Percentiles rank a stretch among this genome's conserved stretches.
Evolutionary conservation across 2,797 vertebrate species (phyloP).

Genomic region (Thunnus albacares): DNA sequence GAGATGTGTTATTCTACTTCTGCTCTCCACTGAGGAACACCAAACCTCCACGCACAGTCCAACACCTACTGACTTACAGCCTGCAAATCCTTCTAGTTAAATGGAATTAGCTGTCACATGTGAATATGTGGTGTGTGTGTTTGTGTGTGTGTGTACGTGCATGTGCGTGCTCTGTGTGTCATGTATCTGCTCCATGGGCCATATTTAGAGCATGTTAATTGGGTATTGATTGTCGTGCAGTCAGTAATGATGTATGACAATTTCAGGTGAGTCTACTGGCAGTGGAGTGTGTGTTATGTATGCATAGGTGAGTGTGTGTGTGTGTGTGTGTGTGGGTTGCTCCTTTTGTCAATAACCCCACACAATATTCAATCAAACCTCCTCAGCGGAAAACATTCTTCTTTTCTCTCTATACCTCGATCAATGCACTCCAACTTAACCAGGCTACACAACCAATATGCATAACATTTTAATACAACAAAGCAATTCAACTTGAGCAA

Average conservation of each 20-base stretch:
- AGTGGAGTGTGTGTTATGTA: constrained; percentile 34
- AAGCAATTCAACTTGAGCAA: constrained; percentile 28
- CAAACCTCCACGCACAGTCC: constrained; percentile 36
- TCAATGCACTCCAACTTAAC: constrained; percentile 59
- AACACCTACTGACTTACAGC: constrained; percentile 41
- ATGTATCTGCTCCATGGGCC: constrained; percentile 42
- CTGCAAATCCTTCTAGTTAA: constrained; percentile 19
- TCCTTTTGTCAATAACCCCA: constrained; percentile 50
- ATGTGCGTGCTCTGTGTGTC: constrained; percentile 4
- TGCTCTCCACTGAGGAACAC: constrained; percentile 66
- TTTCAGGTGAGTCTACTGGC: constrained; percentile 54
- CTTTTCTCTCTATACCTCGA: constrained; percentile 36
- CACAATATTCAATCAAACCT: constrained; percentile 64
- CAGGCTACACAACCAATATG: constrained; percentile 47
- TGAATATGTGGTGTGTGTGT: constrained; percentile 10
- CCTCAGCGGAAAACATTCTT: constrained; percentile 50
- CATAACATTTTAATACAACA: constrained; percentile 37
- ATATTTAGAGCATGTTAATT: constrained; percentile 76
- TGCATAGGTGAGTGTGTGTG: constrained; percentile 13
- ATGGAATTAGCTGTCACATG: constrained; percentile 29
- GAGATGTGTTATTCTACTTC: constrained; percentile 77
- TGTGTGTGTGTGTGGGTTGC: neutral
- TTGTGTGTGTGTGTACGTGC: constrained; percentile 25
- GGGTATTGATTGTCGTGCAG: constrained; percentile 64
- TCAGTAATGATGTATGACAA: constrained; percentile 66